A percentile compares a stretch with the other conserved stretches of the same genome.
phyloP scores from a whole-genome alignment of 2,888 invertebrate genomes.

The Cosmia pyralina region DNA sequence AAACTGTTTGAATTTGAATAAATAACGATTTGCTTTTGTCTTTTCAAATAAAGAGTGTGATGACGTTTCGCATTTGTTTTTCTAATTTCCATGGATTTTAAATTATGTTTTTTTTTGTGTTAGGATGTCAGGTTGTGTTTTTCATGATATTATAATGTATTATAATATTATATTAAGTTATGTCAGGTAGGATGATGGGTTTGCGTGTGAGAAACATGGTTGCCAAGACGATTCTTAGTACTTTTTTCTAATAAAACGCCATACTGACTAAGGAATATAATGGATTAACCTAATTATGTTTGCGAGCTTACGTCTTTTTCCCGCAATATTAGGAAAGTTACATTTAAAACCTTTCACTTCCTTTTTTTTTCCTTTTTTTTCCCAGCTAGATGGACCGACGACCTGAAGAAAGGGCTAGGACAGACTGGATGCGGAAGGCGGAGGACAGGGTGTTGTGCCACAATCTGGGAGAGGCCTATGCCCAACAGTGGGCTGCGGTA shows the following conservation, averaged over 20 bases:
- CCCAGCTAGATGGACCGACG: too few relatives aligned
- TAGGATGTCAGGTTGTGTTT: not conserved
- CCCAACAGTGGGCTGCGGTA: too few relatives aligned
- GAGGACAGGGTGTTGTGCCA: too few relatives aligned
- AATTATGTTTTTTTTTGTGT: not conserved
- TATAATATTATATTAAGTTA: too few relatives aligned
- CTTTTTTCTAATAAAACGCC: not conserved
- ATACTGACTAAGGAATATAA: not conserved
- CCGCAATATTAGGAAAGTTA: not conserved
- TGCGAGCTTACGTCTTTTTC: not conserved
- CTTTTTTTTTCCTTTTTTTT: too few relatives aligned
- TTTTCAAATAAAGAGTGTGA: not conserved
- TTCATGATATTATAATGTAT: not conserved
- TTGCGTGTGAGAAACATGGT: not conserved
- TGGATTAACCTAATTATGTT: not conserved
- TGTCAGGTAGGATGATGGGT: not conserved
- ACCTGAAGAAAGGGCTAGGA: too few relatives aligned
- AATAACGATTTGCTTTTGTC: constrained; percentile 15
- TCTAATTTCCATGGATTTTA: not conserved
- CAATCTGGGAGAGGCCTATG: too few relatives aligned
- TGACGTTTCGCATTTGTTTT: constrained; percentile 16
- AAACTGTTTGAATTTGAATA: constrained; percentile 26
- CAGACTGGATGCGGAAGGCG: too few relatives aligned
- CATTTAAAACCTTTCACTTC: not conserved
- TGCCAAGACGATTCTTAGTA: not conserved